A percentile compares a stretch with the other conserved stretches of the same genome.
Conservation (phyloP, 1,140 invertebrate species). For the Frieseomelitta varia region DNA sequence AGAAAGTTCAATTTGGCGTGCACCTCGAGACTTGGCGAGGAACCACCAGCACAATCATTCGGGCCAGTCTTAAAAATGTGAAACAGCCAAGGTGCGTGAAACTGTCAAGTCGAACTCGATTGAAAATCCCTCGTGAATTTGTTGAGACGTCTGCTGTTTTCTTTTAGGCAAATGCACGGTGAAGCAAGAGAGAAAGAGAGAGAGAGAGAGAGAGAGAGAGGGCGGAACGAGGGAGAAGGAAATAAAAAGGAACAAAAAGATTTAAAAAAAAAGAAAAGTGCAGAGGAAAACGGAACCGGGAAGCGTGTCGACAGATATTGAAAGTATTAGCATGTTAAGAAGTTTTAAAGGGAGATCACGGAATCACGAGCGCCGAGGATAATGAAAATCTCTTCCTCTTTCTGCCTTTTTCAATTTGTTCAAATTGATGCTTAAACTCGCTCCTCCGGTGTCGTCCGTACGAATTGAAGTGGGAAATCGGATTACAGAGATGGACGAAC, state of each 20-base stretch:
- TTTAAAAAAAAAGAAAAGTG: neutral
- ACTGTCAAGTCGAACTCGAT: conserved; percentile 4
- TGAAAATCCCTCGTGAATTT: neutral
- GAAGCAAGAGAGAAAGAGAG: neutral
- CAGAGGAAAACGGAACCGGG: neutral
- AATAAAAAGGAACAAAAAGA: neutral
- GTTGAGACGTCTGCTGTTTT: neutral
- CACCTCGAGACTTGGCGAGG: conserved; percentile 7
- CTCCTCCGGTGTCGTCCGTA: conserved; percentile 18
- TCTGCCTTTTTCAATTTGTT: conserved; percentile 23
- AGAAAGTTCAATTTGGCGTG: conserved; percentile 29
- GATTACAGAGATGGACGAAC: conserved; percentile 50
- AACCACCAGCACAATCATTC: neutral
- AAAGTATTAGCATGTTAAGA: conserved; percentile 24
- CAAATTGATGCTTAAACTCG: conserved; percentile 53
- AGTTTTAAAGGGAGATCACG: conserved; percentile 2
- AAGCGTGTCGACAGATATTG: neutral
- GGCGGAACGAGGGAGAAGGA: neutral
- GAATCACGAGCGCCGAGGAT: conserved; percentile 13
- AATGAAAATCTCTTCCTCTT: conserved; percentile 24
- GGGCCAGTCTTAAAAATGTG: neutral
- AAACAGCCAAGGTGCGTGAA: conserved; percentile 10
- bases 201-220: neutral
- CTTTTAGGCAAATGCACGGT: neutral
- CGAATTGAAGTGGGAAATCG: conserved; percentile 51